These are phyloP conservation scores for Agelaius tricolor DNA, from an alignment of 2,113 vertebrate genomes.

Conservation along the genomic window DNA sequence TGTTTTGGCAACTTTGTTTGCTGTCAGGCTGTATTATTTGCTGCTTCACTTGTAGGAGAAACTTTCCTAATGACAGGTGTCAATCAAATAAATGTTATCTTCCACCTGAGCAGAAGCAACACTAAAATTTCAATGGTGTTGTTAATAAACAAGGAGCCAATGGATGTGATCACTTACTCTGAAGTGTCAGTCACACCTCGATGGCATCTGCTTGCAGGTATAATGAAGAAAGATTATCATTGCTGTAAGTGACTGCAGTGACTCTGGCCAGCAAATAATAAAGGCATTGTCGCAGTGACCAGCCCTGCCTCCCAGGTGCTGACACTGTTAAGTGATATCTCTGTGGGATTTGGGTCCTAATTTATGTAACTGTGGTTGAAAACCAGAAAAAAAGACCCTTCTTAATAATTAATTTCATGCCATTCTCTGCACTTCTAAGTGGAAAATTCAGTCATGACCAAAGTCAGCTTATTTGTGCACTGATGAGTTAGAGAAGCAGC, in stretches of 20 bases:
- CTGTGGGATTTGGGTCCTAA: background rate
- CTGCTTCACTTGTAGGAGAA: background rate
- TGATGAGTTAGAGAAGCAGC: background rate
- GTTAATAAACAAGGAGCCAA: slow-evolving; percentile 46
- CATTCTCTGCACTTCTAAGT: background rate
- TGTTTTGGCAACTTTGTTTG: background rate
- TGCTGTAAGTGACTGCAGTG: slow-evolving; percentile 62
- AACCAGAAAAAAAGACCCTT: background rate
- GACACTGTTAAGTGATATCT: slow-evolving; percentile 28
- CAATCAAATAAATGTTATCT: slow-evolving; percentile 3
- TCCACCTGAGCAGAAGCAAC: background rate
- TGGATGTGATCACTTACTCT: slow-evolving; percentile 56
- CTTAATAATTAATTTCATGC: slow-evolving; percentile 20
- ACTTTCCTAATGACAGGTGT: background rate
- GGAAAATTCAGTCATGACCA: background rate
- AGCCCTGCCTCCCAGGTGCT: slow-evolving; percentile 1
- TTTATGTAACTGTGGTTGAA: background rate
- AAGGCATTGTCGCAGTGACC: background rate
- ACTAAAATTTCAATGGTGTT: background rate
- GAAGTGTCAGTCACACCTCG: slow-evolving; percentile 75
- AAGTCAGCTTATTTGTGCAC: background rate
- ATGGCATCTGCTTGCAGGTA: slow-evolving; percentile 77
- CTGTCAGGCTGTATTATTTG: background rate
- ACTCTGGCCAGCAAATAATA: slow-evolving; percentile 75
- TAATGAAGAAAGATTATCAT: slow-evolving; percentile 85